These are phyloP conservation scores for Uropsilus gracilis DNA, from an alignment of 2,113 vertebrate genomes.

Conservation along the genomic window DNA sequence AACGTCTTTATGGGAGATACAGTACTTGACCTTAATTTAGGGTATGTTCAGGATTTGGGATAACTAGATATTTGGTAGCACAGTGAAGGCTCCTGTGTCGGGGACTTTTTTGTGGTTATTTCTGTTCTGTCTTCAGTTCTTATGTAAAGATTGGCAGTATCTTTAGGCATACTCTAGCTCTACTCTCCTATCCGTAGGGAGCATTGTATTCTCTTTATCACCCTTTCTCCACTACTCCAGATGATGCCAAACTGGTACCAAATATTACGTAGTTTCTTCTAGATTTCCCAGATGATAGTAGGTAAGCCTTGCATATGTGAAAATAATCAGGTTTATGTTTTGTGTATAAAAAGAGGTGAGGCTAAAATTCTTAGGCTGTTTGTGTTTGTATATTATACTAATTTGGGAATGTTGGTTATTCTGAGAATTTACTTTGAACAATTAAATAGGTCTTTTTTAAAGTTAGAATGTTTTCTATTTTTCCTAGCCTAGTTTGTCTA, in stretches of 20 bases:
- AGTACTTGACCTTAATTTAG: too few species aligned
- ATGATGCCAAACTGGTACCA: neutral
- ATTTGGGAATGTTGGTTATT: neutral
- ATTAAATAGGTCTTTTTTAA: neutral
- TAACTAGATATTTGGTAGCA: too few species aligned
- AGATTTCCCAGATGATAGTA: neutral
- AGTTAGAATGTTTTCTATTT: neutral
- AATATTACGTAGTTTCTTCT: neutral
- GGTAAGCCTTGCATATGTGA: neutral
- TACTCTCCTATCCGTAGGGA: neutral
- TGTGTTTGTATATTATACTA: neutral
- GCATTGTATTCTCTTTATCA: neutral
- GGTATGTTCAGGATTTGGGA: too few species aligned
- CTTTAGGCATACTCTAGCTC: neutral
- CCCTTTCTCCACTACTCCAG: neutral
- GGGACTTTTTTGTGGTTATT: neutral
- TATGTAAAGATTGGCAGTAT: neutral
- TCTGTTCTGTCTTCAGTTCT: neutral
- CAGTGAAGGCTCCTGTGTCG: neutral
- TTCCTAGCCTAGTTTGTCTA: neutral
- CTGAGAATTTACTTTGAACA: neutral
- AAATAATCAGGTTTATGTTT: conserved; percentile 16
- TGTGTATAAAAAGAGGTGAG: neutral
- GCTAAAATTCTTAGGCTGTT: conserved; percentile 3
- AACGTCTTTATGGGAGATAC: neutral